phyloP scores from a whole-genome alignment of 2,113 vertebrate species.

The Kryptolebias marmoratus region DNA sequence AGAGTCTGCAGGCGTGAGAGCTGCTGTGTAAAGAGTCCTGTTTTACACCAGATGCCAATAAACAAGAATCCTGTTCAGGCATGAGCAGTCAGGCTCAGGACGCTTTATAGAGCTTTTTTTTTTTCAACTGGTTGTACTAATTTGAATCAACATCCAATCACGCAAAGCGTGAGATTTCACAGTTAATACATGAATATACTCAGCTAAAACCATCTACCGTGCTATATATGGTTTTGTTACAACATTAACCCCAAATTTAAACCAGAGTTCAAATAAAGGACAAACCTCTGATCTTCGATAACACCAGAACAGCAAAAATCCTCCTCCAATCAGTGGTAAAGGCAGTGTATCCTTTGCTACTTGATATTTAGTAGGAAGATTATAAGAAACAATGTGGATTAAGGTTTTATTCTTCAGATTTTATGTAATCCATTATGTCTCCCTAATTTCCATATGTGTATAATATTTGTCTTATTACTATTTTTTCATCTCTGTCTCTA shows the following conservation, averaged over 20 bases:
- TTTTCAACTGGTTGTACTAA: constrained; percentile 4
- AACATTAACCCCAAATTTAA: neutral
- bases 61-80: constrained; percentile 40
- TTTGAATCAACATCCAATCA: neutral
- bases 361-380: constrained; percentile 46
- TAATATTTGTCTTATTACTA: constrained; percentile 29
- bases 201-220: neutral
- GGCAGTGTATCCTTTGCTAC: too few relatives aligned
- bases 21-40: constrained; percentile 38
- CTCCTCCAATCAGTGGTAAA: too few relatives aligned
- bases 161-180: neutral
- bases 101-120: constrained; percentile 1
- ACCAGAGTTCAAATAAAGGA: constrained; percentile 11
- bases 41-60: constrained; percentile 50
- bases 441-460: constrained; percentile 21
- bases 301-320: too few relatives aligned
- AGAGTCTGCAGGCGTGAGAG: constrained; percentile 52
- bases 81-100: constrained; percentile 17
- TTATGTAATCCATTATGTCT: constrained; percentile 57
- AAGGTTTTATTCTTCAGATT: constrained; percentile 50
- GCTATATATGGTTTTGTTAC: neutral
- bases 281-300: neutral
- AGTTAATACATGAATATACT: neutral
- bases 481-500: constrained; percentile 15
- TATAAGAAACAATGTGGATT: constrained; percentile 48